Base-by-base conservation (phyloP, 2,888 invertebrate species). In the Zaprionus lineosus region DNA sequence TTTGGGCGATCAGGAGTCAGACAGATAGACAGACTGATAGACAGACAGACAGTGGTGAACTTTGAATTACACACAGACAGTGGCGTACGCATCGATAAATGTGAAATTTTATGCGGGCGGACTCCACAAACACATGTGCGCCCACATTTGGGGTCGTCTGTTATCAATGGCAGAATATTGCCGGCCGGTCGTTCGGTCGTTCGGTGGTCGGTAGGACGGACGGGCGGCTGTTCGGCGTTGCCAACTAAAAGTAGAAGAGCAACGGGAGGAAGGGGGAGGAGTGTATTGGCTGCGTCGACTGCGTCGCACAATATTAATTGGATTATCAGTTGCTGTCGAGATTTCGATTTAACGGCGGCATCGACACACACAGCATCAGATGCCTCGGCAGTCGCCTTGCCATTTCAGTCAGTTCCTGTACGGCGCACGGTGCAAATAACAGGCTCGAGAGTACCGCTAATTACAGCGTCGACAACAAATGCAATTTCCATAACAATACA, bases 271-370 rank as follows among this genome's bases (percentile, higher is more conserved):
- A n/a, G n/a, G n/a, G n/a, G n/a, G n/a, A n/a, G n/a, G n/a, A n/a
- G n/a, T n/a, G n/a, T n/a, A n/a, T n/a, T n/a, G n/a, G n/a, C n/a
- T n/a, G 43, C 51, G 36, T 37, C 53, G 55, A 48, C 60, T 57
- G 65, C 57, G 63, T 61, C 66, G 78, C 70, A 75, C 43, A 39
- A 76, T 75, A 63, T 52, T 31, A 46, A 64, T 56, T 59, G 56
- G 74, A 85, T 84, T 86, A 81, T 81, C 81, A 81, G 81, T 81
- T 79, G 76, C 75, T 78, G 78, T 69, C 48, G 68, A 79, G 78
- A 83, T 83, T 78, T 68, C 65, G 62, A 85, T 59, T 78, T 71
- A 29, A 71, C 61, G 61, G 85, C 75, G 59, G 61, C 79, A 64
- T 40, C 61, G 36, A 59, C 63, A 50, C 24, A 37, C 31, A 24